Base-by-base conservation (phyloP, 2,888 invertebrate genomes). In the Neoascia interrupta region DNA sequence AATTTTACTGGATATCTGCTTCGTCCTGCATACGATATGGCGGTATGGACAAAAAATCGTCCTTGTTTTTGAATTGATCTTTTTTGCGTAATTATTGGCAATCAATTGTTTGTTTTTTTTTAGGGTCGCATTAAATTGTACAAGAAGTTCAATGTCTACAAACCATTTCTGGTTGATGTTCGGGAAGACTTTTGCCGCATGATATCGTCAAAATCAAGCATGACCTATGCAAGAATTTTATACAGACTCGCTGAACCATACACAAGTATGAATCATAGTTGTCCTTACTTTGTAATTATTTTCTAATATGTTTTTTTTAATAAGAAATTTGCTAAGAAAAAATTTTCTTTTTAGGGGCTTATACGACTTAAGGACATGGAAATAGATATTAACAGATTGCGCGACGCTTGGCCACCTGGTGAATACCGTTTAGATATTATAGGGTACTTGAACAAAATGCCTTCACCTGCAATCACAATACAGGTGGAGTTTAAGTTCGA, bases 61-160 rank as follows among this genome's bases (percentile, higher is more conserved):
- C 11, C n/a, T 1, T 43, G 13, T 10, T n/a, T 15, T 5, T 13
- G n/a, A 5, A 15, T 3, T 28, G 11, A 8, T 47, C 6, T 2
- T 10, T 4, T 47, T 8, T 28, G 4, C 8, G n/a, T n/a, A n/a
- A n/a, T n/a, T n/a, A n/a, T n/a, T n/a, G n/a, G n/a, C n/a, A n/a
- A n/a, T 31, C 31, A 26, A 26, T 3, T 47, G 6, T 23, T 10
- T 4, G 26, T 8, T 28, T 28, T 2, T 5, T 15, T 28, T 6
- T 18, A 49, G 49, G 16, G n/a, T 0, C 3, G n/a, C 18, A 6
- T 49, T 3, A n/a, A 1, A 5, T 1, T 49, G 8, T 28, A 31
- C 8, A 49, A 49, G 10, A 49, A 49, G 31, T 49, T 31, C 18
- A 49, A n/a, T 5, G 1, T 16, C 31, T 49, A 31, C 49, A 28